Conservation (phyloP, 37 sponge, comb jelly and placozoan species). For the Spongilla lacustris region DNA sequence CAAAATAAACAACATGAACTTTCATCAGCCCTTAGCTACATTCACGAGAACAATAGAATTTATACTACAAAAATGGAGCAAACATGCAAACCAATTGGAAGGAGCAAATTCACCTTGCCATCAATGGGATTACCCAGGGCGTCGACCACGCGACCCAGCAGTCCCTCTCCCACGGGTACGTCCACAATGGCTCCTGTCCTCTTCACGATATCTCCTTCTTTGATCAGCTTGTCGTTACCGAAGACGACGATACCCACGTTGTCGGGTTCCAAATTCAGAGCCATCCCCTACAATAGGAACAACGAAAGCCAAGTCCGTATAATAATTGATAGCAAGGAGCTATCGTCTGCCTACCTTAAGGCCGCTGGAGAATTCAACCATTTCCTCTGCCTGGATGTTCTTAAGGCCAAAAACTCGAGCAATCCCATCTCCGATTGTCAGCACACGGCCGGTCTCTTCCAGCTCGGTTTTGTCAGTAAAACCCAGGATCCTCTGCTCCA, state of each 20-base stretch:
- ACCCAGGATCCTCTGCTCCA: conserved; percentile 94
- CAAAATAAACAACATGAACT: not conserved
- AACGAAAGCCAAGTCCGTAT: not conserved
- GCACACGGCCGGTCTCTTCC: conserved; percentile 98
- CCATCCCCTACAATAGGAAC: conserved; percentile 84
- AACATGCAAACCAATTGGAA: not conserved
- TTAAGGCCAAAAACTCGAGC: conserved; percentile 99
- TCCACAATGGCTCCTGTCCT: conserved; percentile 99
- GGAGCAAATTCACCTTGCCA: conserved; percentile 74
- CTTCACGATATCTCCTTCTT: conserved; percentile 97
- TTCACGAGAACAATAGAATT: too few species aligned
- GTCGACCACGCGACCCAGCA: conserved; percentile 96
- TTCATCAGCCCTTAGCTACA: not conserved
- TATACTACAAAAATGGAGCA: not conserved
- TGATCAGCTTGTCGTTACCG: conserved; percentile 99
- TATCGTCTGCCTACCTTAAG: conserved; percentile 75
- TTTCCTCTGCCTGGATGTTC: conserved; percentile 99
- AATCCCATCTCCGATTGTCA: conserved; percentile 98
- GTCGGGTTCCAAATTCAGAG: conserved; percentile 97
- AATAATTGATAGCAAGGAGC: not conserved
- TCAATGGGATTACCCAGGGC: conserved; percentile 98
- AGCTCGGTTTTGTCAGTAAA: conserved; percentile 84
- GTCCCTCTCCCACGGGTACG: conserved; percentile 89
- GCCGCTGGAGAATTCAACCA: conserved; percentile 97
- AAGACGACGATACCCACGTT: conserved; percentile 99